Conservation (phyloP, 2,113 vertebrate species). For the Brienomyrus brachyistius region DNA sequence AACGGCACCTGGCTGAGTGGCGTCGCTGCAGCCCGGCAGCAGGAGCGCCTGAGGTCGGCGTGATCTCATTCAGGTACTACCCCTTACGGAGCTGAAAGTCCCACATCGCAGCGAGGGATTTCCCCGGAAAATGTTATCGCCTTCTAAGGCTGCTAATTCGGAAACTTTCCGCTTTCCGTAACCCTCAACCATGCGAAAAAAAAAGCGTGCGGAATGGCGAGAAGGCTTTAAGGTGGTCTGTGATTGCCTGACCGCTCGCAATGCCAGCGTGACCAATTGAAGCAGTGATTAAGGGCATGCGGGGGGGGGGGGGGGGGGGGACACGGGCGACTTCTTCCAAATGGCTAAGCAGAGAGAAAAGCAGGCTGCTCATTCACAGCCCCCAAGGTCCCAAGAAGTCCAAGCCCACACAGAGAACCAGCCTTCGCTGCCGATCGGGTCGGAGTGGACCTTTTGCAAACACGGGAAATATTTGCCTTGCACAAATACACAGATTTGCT, state of each 20-base stretch:
- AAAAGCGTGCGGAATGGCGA: constrained; percentile 43
- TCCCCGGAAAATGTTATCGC: constrained; percentile 1
- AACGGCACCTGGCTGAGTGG: background rate
- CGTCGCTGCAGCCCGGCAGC: background rate
- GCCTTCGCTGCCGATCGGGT: background rate
- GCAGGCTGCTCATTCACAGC: background rate
- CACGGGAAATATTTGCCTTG: background rate
- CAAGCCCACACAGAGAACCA: background rate
- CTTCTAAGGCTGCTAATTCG: constrained; percentile 22
- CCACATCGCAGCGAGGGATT: background rate
- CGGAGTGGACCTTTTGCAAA: background rate
- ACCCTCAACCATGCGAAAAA: constrained; percentile 37
- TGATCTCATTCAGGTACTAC: background rate
- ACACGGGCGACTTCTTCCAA: background rate
- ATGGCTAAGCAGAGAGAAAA: background rate
- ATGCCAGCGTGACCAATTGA: constrained; percentile 37
- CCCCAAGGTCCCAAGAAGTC: background rate
- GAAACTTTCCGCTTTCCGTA: constrained; percentile 20
- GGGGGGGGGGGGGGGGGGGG: background rate
- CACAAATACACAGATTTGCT: background rate
- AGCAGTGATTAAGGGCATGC: constrained; percentile 49
- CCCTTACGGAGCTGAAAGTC: background rate
- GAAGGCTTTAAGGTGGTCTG: constrained; percentile 49
- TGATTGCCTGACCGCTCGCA: constrained; percentile 47
- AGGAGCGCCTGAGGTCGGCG: background rate